Evolutionary conservation across 2,797 vertebrate species (phyloP).

Genomic region (Lagorchestes hirsutus): DNA sequence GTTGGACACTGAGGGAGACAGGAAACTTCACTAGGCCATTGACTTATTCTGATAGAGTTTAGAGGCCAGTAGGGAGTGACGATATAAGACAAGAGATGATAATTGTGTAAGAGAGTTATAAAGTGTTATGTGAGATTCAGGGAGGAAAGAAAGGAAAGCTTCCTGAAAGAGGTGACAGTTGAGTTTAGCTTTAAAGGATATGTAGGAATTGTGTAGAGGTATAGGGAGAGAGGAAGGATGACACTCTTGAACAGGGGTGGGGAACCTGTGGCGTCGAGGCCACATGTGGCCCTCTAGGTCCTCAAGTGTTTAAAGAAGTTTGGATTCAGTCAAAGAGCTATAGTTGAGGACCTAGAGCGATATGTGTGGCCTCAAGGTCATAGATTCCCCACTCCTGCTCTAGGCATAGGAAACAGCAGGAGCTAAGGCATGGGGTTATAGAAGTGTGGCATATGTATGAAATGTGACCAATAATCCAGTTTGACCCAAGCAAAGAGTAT

Average conservation of each 20-base stretch:
- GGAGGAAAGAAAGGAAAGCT: constrained; percentile 1
- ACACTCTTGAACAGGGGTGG: not conserved
- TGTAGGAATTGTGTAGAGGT: not conserved
- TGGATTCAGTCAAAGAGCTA: too few relatives aligned
- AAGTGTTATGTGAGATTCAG: not conserved
- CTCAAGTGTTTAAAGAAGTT: too few relatives aligned
- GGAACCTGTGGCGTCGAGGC: too few relatives aligned
- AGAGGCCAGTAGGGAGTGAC: not conserved
- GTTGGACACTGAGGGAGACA: not conserved
- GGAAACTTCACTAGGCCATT: not conserved
- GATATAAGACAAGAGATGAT: not conserved
- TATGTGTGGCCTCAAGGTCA: too few relatives aligned
- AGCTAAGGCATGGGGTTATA: too few relatives aligned
- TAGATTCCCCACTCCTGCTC: too few relatives aligned
- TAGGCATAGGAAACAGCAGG: too few relatives aligned
- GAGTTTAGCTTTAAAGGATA: not conserved
- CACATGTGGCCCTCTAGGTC: too few relatives aligned
- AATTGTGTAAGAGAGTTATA: not conserved
- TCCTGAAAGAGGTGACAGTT: not conserved
- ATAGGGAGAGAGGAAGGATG: not conserved
- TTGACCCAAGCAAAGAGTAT: too few relatives aligned
- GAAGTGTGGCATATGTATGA: too few relatives aligned
- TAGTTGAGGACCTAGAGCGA: too few relatives aligned
- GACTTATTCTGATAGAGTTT: not conserved
- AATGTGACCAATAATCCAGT: too few relatives aligned